Conservation (phyloP, 1,140 invertebrate genomes). For the Asbolus verrucosus region DNA sequence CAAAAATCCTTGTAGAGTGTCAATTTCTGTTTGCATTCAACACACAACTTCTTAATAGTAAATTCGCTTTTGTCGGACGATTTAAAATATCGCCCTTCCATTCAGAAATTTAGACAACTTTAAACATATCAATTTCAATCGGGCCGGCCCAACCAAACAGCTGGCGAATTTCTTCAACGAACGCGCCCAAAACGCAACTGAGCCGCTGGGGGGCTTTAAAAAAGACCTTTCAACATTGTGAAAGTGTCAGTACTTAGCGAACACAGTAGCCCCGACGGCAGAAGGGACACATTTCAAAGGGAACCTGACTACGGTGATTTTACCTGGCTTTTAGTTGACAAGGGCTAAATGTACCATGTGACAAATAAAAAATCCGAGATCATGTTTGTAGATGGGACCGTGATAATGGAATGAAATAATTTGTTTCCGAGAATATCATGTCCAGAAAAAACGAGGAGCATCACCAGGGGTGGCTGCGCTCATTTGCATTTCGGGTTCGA, state of each 20-base stretch:
- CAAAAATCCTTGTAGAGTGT: constrained; percentile 13
- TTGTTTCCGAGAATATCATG: constrained; percentile 1
- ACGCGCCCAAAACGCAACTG: neutral
- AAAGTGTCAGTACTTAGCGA: constrained; percentile 42
- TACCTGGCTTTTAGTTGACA: constrained; percentile 42
- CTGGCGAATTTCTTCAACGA: no score
- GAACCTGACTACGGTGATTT: constrained; percentile 33
- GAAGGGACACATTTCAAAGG: constrained; percentile 28
- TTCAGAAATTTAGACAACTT: constrained; percentile 43
- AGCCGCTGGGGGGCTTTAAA: neutral
- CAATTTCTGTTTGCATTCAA: constrained; percentile 44
- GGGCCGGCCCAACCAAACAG: neutral
- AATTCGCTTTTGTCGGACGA: constrained; percentile 44
- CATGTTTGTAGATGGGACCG: constrained; percentile 33
- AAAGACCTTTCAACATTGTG: constrained; percentile 45
- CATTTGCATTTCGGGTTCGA: constrained; percentile 37
- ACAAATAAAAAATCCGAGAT: constrained; percentile 35
- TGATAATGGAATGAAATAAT: constrained; percentile 29
- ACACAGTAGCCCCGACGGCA: constrained; percentile 33
- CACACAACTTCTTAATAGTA: constrained; percentile 41
- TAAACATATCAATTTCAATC: constrained; percentile 45
- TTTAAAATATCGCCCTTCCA: constrained; percentile 40
- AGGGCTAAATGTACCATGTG: constrained; percentile 41
- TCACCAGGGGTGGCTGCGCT: neutral
- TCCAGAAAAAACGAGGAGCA: neutral